Evolutionary conservation across 2,888 invertebrate species (phyloP), one percentile per base, ranked within the genome.

Genomic region (Lasioglossum calceatum): DNA sequence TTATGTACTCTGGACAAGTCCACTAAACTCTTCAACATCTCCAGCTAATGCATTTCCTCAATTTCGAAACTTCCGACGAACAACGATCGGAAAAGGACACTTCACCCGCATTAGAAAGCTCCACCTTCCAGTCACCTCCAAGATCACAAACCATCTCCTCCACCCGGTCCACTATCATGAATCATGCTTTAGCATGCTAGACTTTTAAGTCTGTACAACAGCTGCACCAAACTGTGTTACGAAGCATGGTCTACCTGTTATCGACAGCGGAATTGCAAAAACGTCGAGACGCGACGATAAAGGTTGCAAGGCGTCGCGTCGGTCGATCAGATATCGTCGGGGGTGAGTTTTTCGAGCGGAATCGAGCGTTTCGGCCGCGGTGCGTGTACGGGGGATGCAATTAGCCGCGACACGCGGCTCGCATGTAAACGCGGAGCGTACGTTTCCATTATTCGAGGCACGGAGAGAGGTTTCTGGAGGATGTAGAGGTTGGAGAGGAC

Each of bases 361-460:
- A 54, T 27, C 61, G 61, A 61, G 44, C 44, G 50, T 47, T 78
- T 71, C 47, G 10, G 58, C 10, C 32, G 0, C n/a, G 72, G 4
- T 47, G 36, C 70, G 42, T 42, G 36, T 39, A n/a, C 70, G 73
- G 23, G 42, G 74, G 54, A 81, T 32, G 82, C 72, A 79, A 83
- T 85, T 85, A 83, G 79, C 67, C 14, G 47, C 50, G 85, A 73
- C 73, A 73, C 84, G 64, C 44, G 71, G 67, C 32, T 44, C 54
- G 79, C 84, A 39, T 82, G 79, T 80, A 64, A 72, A 86, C 75
- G 44, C 79, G 50, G 74, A 75, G 81, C 84, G 16, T 27, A 32
- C 73, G 73, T 76, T 88, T 80, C 67, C 87, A 90, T 92, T 87
- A 90, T 91, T 92, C 88, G 86, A 82, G 72, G 79, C 82, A 87